Conservation (phyloP, 2,797 vertebrate species). For the Cheracebus regulus region DNA sequence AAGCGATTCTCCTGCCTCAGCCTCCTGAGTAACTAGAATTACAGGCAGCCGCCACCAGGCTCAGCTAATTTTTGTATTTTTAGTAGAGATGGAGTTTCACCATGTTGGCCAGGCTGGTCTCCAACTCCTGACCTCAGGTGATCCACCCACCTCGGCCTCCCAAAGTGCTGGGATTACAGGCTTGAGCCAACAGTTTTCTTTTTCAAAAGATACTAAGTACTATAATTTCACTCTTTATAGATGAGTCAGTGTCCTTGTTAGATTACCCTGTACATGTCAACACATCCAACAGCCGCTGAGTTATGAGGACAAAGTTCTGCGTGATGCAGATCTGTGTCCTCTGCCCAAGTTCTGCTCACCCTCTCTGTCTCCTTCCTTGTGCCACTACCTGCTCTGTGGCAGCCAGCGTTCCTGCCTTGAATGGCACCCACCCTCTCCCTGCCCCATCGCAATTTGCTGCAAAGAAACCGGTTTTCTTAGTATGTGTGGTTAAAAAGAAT, state of each 20-base stretch:
- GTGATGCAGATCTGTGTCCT: accelerated
- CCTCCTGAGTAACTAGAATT: too few species aligned
- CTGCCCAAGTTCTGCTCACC: neutral
- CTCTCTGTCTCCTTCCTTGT: neutral
- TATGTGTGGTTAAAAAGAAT: neutral
- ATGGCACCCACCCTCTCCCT: neutral
- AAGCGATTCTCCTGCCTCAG: too few species aligned
- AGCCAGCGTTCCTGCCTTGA: accelerated
- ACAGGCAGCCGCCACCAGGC: too few species aligned
- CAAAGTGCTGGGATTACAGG: too few species aligned
- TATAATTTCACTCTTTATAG: neutral
- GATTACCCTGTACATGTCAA: accelerated
- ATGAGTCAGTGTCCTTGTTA: neutral
- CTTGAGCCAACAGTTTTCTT: neutral
- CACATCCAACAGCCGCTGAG: accelerated
- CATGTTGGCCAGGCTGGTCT: too few species aligned
- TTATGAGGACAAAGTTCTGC: accelerated
- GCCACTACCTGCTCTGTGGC: accelerated
- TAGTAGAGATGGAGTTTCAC: too few species aligned
- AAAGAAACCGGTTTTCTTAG: neutral
- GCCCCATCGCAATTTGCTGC: neutral
- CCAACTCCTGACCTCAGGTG: too few species aligned
- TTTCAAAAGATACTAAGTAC: neutral
- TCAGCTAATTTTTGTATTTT: too few species aligned
- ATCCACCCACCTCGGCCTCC: too few species aligned